Evolutionary conservation across 2,113 vertebrate species (phyloP).

Genomic region (Planiliza haematocheilus): DNA sequence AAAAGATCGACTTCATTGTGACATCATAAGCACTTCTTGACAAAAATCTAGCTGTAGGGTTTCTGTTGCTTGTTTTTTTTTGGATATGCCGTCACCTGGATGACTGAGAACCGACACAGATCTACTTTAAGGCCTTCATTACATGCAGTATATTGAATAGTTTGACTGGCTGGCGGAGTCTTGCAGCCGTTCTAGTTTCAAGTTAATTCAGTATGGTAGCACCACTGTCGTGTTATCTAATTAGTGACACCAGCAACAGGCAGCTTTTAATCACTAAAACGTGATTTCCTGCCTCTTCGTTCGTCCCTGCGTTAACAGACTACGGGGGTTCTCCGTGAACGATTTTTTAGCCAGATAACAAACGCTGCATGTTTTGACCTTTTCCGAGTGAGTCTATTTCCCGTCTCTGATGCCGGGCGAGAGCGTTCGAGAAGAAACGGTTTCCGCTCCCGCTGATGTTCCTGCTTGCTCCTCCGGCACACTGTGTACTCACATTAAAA

Average conservation of each 20-base stretch:
- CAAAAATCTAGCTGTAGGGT: background rate
- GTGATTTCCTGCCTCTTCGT: slow-evolving; percentile 37
- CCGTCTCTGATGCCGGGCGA: slow-evolving; percentile 18
- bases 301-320: slow-evolving; percentile 30
- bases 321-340: no score
- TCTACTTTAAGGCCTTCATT: no score
- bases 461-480: slow-evolving; percentile 38
- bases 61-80: background rate
- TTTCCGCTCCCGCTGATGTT: slow-evolving; percentile 9
- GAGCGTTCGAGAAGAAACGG: slow-evolving; percentile 28
- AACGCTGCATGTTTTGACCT: slow-evolving; percentile 60
- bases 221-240: slow-evolving; percentile 1
- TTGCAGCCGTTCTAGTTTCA: background rate
- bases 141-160: no score
- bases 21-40: no score
- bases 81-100: no score
- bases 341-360: slow-evolving; percentile 47
- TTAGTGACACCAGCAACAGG: slow-evolving; percentile 15
- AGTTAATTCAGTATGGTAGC: background rate
- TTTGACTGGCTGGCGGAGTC: no score
- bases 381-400: slow-evolving; percentile 44
- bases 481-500: slow-evolving; percentile 67
- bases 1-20: no score
- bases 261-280: slow-evolving; percentile 18
- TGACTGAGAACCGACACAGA: no score